Conservation (phyloP, 1,140 invertebrate species). For the Drosophila saltans region DNA sequence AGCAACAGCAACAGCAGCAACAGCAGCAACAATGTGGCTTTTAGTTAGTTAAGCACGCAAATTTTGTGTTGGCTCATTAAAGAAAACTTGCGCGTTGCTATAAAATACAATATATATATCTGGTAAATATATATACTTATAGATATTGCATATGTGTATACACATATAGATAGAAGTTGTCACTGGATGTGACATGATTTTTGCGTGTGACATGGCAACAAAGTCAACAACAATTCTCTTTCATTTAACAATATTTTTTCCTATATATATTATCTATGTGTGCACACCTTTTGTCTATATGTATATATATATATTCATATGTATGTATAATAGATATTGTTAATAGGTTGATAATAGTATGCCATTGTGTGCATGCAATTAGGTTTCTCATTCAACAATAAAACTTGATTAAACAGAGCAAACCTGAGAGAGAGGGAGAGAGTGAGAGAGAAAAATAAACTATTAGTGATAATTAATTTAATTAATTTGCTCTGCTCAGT, state of each 20-base stretch:
- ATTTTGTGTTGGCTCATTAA: slow-evolving; percentile 77
- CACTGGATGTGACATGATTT: slow-evolving; percentile 61
- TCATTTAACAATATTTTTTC: slow-evolving; percentile 2
- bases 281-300: not conserved
- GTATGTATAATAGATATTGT: slow-evolving; percentile 51
- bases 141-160: not conserved
- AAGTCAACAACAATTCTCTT: slow-evolving; percentile 5
- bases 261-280: not conserved
- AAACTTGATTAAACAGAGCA: slow-evolving; percentile 52
- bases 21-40: slow-evolving; percentile 41
- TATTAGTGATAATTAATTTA: slow-evolving; percentile 77
- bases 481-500: slow-evolving; percentile 62
- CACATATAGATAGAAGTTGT: slow-evolving; percentile 10
- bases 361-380: slow-evolving; percentile 32
- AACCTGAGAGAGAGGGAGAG: slow-evolving; percentile 8
- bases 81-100: slow-evolving; percentile 50
- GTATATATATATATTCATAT: slow-evolving; percentile 32
- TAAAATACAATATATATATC: slow-evolving; percentile 34
- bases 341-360: slow-evolving; percentile 8
- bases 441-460: slow-evolving; percentile 19
- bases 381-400: slow-evolving; percentile 33
- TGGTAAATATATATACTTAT: slow-evolving; percentile 1
- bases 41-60: slow-evolving; percentile 59
- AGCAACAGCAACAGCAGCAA: slow-evolving; percentile 35
- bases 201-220: slow-evolving; percentile 67